Evolutionary conservation across 2,113 vertebrate genomes (phyloP), one percentile per base, ranked within the genome.

Genomic region (Phyllostomus discolor): DNA sequence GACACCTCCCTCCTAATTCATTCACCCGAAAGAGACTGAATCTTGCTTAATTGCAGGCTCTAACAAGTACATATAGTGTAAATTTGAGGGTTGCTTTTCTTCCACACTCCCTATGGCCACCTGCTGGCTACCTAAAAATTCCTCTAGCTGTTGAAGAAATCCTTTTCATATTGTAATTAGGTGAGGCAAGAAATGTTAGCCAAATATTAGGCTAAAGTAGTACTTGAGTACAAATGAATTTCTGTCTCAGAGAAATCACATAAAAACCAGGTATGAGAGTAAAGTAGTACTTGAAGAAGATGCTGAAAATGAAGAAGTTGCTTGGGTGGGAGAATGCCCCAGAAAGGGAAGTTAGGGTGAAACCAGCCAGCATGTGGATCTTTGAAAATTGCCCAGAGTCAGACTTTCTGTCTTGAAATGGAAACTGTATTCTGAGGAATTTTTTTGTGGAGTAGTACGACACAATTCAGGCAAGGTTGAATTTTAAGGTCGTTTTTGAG

Each of bases 1-100:
- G 95, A 97, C 89, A 97, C 86, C 84, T 96, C 72, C 35, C 43
- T 94, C n/a, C 62, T 96, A 94, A 97, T 94, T 95, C 95, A 83
- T 86, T 96, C 70, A 87, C 89, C 54, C 50, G 80, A 90, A 87
- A 91, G 78, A 86, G 79, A 86, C 11, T 5, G 64, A 93, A 88
- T 91, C 54, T 95, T 94, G 70, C 50, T 89, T 93, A 91, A 96
- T 80, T 97, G 94, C 95, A 80, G 82, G 66, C 22, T 95, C 89
- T 76, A 57, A 84, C 17, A 82, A 89, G 54, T 66, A 50, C 62
- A 48, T 79, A 33, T 75, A 22, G 16, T 76, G 72, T 70, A 91
- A 86, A 75, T 94, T 95, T 48, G 82, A 57, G 35, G 38, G 14
- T 10, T 79, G 12, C 33, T 48, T 88, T 28, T 75, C 54, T 87